A percentile compares a stretch with the other conserved stretches of the same genome.
These are phyloP conservation scores for Carlito syrichta DNA, from an alignment of 2,113 vertebrate species.

Conservation along the genomic window DNA sequence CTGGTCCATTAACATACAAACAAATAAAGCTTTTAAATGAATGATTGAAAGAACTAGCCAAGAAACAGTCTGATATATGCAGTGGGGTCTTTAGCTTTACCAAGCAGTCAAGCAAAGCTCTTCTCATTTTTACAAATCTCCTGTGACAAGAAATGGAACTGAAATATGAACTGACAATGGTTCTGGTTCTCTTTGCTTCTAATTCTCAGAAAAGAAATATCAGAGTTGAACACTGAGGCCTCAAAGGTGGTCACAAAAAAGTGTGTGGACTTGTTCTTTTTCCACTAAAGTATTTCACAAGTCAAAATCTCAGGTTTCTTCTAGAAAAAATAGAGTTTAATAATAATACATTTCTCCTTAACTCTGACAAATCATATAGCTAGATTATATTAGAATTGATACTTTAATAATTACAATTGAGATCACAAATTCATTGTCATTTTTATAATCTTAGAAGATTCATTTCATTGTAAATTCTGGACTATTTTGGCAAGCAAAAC, in stretches of 20 bases:
- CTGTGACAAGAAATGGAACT: neutral
- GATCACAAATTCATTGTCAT: neutral
- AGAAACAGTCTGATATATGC: neutral
- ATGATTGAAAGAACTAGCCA: neutral
- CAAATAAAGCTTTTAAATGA: neutral
- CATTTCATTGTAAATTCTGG: neutral
- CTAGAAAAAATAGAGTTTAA: neutral
- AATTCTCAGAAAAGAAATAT: neutral
- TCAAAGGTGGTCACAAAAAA: neutral
- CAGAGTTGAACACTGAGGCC: neutral
- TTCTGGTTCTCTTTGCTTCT: neutral
- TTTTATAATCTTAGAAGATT: neutral
- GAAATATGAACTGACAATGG: neutral
- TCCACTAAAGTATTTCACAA: neutral
- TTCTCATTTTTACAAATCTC: neutral
- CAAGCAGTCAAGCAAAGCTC: neutral
- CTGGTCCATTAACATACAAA: neutral
- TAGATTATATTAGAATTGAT: conserved; percentile 30
- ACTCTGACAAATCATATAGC: neutral
- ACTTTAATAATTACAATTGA: conserved; percentile 5
- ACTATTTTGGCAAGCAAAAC: neutral
- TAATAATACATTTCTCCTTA: neutral
- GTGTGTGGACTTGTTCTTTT: neutral
- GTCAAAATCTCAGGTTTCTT: conserved; percentile 25
- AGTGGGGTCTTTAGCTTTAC: neutral